These are phyloP conservation scores for Phallusia fumigata DNA, from an alignment of 23 tunicate species.

Conservation along the genomic window DNA sequence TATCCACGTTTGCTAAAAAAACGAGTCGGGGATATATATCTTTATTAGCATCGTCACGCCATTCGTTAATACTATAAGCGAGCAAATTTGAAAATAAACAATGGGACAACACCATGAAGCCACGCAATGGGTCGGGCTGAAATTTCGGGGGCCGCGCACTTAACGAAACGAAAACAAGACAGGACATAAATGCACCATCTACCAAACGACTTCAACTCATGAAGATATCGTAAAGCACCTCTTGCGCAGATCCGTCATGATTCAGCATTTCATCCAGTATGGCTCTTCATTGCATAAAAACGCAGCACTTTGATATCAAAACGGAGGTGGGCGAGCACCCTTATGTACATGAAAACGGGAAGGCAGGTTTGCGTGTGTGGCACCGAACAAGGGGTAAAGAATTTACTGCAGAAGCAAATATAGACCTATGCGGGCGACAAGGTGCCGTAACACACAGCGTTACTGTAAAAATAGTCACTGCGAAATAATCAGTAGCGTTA, in stretches of 20 bases:
- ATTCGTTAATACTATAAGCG: not conserved
- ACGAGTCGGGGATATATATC: too few relatives aligned
- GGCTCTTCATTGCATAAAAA: not conserved
- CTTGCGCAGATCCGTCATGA: not conserved
- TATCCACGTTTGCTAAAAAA: too few relatives aligned
- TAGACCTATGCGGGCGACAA: too few relatives aligned
- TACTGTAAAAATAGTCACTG: not conserved
- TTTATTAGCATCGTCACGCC: too few relatives aligned
- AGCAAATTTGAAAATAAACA: not conserved
- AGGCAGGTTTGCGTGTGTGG: not conserved
- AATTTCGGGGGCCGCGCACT: not conserved
- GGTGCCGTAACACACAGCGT: not conserved
- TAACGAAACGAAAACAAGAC: not conserved
- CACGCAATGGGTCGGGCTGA: constrained; percentile 12
- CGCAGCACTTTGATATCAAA: not conserved
- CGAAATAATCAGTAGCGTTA: too few relatives aligned
- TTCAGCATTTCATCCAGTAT: constrained; percentile 7
- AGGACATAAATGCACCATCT: not conserved
- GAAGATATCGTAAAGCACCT: not conserved
- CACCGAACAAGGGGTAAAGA: not conserved
- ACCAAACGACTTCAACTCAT: not conserved
- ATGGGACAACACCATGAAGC: not conserved
- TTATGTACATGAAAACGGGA: not conserved
- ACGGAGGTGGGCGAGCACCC: not conserved
- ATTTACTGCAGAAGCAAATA: too few relatives aligned